Percentiles rank a stretch among this genome's conserved stretches.
Conservation (phyloP, 2,797 vertebrate genomes). For the Steatocranus sp. region DNA sequence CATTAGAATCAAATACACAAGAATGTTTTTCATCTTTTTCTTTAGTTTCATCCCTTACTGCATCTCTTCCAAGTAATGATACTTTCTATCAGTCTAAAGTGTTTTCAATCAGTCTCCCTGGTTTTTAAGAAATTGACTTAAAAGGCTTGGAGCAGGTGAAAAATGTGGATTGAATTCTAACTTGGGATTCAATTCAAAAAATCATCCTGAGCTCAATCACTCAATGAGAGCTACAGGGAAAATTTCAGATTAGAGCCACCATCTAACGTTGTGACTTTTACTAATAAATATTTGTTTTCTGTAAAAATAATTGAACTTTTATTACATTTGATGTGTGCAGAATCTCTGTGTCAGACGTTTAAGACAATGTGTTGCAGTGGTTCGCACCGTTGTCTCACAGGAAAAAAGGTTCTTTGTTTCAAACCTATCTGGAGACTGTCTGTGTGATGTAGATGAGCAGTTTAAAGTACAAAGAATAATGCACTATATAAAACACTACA, state of each 20-base stretch:
- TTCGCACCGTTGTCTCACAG: background rate
- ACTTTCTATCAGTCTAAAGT: conserved; percentile 52
- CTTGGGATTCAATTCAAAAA: conserved; percentile 34
- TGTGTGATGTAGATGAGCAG: background rate
- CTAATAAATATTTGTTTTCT: background rate
- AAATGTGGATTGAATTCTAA: conserved; percentile 55
- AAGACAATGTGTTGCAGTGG: background rate
- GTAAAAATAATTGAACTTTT: background rate
- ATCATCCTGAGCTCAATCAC: conserved; percentile 10
- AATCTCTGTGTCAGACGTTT: background rate
- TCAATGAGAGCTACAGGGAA: conserved; percentile 1
- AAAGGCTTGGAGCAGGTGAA: conserved; percentile 43
- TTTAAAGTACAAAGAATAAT: background rate
- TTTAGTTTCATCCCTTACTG: conserved; percentile 12
- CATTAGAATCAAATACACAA: conserved; percentile 48
- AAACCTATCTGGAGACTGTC: background rate
- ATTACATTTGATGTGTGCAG: background rate
- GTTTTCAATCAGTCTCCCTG: conserved; percentile 56
- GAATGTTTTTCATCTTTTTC: conserved; percentile 12
- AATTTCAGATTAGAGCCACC: conserved; percentile 1
- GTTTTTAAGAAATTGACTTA: conserved; percentile 55
- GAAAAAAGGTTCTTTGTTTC: fast-evolving
- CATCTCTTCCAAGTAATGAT: conserved; percentile 48
- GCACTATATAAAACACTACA: background rate
- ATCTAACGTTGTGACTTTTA: background rate